Percentiles rank a stretch among this genome's conserved stretches.
Conservation (phyloP, 2,113 vertebrate genomes). For the Orycteropus afer region DNA sequence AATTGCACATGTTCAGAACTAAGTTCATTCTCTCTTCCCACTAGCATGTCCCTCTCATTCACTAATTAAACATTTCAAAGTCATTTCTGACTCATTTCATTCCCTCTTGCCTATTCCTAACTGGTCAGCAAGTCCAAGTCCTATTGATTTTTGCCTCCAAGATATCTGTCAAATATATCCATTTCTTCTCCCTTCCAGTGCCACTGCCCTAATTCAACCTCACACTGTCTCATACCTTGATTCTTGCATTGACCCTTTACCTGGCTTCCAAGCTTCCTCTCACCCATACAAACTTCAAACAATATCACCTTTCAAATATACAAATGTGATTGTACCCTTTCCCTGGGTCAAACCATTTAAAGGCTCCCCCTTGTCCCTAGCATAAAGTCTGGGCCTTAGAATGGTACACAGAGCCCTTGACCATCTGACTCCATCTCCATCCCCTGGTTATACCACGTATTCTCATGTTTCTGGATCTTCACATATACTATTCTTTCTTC, state of each 20-base stretch:
- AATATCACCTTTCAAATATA: background rate
- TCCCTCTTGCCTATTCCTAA: background rate
- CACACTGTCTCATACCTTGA: background rate
- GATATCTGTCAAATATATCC: background rate
- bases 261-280: background rate
- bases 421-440: background rate
- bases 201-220: background rate
- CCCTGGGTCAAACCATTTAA: background rate
- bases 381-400: background rate
- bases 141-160: background rate
- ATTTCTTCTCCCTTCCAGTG: background rate
- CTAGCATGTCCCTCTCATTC: background rate
- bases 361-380: rapidly evolving
- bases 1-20: background rate
- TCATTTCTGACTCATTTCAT: background rate
- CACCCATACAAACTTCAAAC: background rate
- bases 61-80: conserved; percentile 10
- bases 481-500: background rate
- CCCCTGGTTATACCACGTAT: background rate
- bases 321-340: background rate
- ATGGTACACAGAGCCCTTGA: background rate
- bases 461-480: background rate
- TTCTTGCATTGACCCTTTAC: background rate
- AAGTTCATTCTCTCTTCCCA: background rate
- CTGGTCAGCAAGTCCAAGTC: background rate